Evolutionary conservation across 2,888 invertebrate species (phyloP).

Genomic region (Leptogaster cylindrica): DNA sequence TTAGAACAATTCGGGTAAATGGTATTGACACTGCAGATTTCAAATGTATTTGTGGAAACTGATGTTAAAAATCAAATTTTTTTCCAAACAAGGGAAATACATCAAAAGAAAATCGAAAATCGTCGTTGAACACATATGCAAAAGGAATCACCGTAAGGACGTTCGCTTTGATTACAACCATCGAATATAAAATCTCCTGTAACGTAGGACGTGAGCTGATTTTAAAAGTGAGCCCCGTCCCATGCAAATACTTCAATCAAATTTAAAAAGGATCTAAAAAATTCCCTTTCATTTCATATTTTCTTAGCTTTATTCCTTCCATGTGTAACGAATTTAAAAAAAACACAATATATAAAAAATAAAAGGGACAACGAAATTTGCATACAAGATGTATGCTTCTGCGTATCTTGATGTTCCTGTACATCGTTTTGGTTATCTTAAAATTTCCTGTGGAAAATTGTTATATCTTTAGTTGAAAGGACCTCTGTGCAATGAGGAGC

Average conservation of each 20-base stretch:
- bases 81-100: too few species aligned
- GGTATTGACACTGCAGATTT: too few species aligned
- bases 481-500: constrained; percentile 6
- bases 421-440: not conserved
- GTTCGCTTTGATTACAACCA: constrained; percentile 27
- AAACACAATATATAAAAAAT: constrained; percentile 26
- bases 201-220: constrained; percentile 16
- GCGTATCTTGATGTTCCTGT: not conserved
- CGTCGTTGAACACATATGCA: not conserved
- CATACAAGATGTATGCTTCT: not conserved
- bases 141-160: not conserved
- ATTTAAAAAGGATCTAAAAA: constrained; percentile 25
- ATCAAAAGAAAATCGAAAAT: too few species aligned
- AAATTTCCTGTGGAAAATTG: constrained; percentile 1
- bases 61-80: too few species aligned
- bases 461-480: constrained; percentile 10
- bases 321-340: constrained; percentile 15
- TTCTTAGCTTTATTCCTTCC: constrained; percentile 18
- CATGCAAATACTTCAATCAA: constrained; percentile 22
- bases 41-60: too few species aligned
- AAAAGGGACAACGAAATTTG: not conserved
- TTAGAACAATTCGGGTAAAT: too few species aligned
- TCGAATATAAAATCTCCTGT: constrained; percentile 24
- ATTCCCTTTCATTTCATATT: constrained; percentile 31
- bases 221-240: not conserved